A percentile compares a stretch with the other conserved stretches of the same genome.
These are phyloP conservation scores for Peromyscus maniculatus DNA, from an alignment of 2,113 vertebrate genomes.

Conservation along the genomic window DNA sequence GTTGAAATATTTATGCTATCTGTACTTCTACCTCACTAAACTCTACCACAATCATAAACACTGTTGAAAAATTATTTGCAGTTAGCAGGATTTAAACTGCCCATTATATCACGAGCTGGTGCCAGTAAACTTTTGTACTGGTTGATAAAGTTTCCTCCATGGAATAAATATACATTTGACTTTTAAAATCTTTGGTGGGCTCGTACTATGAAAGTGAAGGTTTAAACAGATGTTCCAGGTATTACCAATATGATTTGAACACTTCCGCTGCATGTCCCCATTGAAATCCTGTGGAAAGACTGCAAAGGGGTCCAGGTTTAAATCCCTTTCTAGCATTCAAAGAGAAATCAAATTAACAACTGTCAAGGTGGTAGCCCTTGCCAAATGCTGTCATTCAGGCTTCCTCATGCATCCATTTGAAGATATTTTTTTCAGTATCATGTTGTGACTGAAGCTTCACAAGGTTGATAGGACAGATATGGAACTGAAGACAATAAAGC, in stretches of 20 bases:
- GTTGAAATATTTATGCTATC: conserved; percentile 91
- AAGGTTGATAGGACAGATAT: not conserved
- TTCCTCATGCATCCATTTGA: not conserved
- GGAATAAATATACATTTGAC: conserved; percentile 90
- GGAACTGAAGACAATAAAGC: not conserved
- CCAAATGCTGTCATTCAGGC: not conserved
- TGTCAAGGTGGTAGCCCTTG: not conserved
- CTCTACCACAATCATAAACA: conserved; percentile 88
- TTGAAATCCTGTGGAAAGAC: not conserved
- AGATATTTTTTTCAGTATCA: not conserved
- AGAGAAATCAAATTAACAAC: not conserved
- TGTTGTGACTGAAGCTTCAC: not conserved
- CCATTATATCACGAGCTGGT: conserved; percentile 90
- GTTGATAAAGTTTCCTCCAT: conserved; percentile 89
- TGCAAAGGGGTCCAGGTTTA: not conserved
- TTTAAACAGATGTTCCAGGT: conserved; percentile 75
- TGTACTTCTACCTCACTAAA: conserved; percentile 88
- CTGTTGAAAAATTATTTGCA: conserved; percentile 90
- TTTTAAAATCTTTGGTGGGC: conserved; percentile 87
- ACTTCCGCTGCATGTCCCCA: not conserved
- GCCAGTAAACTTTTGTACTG: conserved; percentile 88
- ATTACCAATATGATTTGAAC: conserved; percentile 49
- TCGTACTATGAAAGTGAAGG: conserved; percentile 48
- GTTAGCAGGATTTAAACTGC: conserved; percentile 91
- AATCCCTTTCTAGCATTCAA: conserved; percentile 16